phyloP scores from a whole-genome alignment of 2,888 invertebrate species.

The Scaptomyza parva region DNA sequence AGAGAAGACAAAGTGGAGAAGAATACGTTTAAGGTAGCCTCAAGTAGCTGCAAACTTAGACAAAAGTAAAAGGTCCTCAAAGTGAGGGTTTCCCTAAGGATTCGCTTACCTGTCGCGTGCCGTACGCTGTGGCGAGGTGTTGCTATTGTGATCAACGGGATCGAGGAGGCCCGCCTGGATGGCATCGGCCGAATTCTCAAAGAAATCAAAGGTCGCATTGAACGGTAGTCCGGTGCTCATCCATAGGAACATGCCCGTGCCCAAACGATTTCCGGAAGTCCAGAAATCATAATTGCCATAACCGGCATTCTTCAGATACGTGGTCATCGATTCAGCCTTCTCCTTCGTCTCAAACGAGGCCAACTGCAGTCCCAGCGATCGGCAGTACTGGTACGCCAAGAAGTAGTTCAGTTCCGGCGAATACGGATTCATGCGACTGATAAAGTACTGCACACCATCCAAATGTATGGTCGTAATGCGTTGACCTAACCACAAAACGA shows the following conservation, averaged over 20 bases:
- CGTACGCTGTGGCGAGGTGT: constrained; percentile 91
- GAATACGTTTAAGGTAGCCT: constrained; percentile 23
- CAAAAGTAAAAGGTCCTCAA: background rate
- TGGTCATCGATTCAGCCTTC: constrained; percentile 93
- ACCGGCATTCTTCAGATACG: constrained; percentile 93
- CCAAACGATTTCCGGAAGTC: constrained; percentile 94
- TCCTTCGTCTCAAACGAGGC: constrained; percentile 94
- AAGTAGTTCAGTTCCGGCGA: constrained; percentile 94
- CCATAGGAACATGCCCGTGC: constrained; percentile 95
- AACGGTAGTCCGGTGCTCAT: constrained; percentile 95
- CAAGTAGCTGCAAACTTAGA: constrained; percentile 3
- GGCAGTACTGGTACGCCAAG: constrained; percentile 94
- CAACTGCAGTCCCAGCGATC: constrained; percentile 93
- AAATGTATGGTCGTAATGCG: constrained; percentile 94
- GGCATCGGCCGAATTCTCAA: constrained; percentile 87
- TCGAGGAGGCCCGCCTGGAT: constrained; percentile 85
- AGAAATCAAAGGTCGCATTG: constrained; percentile 95
- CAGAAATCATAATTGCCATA: constrained; percentile 94
- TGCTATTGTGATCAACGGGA: constrained; percentile 88
- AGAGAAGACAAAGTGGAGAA: background rate
- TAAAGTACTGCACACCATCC: constrained; percentile 94
- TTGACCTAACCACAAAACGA: constrained; percentile 88
- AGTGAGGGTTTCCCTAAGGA: background rate
- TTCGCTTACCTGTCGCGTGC: constrained; percentile 87
- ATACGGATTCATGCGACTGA: constrained; percentile 94